Percentiles rank a stretch among this genome's conserved stretches.
phyloP scores from a whole-genome alignment of 1,140 invertebrate genomes.

The Megalopta genalis region DNA sequence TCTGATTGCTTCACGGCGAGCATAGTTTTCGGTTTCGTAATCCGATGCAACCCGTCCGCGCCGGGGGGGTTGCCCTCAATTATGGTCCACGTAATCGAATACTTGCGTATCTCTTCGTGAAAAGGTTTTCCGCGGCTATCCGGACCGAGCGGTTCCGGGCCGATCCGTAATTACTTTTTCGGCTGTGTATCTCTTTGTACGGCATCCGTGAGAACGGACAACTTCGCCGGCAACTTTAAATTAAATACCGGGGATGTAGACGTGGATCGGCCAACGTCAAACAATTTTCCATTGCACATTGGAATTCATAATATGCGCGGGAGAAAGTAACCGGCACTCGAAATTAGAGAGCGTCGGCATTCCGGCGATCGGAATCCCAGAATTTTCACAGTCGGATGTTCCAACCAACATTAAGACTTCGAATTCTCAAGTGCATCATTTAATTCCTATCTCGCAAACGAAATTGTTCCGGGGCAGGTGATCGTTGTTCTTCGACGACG shows the following conservation, averaged over 20 bases:
- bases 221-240: not conserved
- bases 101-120: not conserved
- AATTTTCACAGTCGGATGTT: too few species aligned
- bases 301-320: not conserved
- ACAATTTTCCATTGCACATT: not conserved
- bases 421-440: too few species aligned
- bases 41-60: not conserved
- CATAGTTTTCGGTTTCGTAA: not conserved
- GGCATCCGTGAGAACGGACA: not conserved
- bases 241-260: not conserved
- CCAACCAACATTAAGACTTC: too few species aligned
- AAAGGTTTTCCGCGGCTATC: too few species aligned
- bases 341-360: too few species aligned
- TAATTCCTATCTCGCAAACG: too few species aligned
- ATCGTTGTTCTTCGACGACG: too few species aligned
- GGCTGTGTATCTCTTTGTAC: not conserved
- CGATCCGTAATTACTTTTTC: not conserved
- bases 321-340: not conserved
- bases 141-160: too few species aligned
- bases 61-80: too few species aligned
- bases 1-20: not conserved
- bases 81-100: constrained; percentile 1
- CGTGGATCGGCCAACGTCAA: not conserved
- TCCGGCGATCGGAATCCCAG: too few species aligned
- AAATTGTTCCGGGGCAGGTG: too few species aligned